Conservation (phyloP, 1,140 invertebrate species). For the Lasioglossum albipes region DNA sequence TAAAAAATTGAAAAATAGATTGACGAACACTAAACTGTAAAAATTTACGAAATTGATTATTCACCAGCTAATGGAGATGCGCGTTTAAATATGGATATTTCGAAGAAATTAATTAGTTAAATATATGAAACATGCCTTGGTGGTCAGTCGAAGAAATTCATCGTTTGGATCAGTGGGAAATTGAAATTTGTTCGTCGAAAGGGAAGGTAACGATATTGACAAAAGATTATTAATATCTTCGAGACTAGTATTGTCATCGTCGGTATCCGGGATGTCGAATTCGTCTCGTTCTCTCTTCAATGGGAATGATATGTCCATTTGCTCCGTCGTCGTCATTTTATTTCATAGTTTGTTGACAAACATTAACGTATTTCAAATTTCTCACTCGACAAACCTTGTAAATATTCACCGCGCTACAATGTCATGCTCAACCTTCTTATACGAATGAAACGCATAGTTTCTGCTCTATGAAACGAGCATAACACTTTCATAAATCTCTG, state of each 20-base stretch:
- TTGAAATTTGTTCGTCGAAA: slow-evolving; percentile 54
- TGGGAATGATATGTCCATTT: slow-evolving; percentile 48
- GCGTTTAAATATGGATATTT: background rate
- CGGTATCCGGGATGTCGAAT: slow-evolving; percentile 12
- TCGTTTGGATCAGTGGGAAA: slow-evolving; percentile 42
- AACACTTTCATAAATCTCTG: background rate
- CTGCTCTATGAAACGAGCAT: background rate
- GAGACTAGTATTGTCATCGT: slow-evolving; percentile 40
- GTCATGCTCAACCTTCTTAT: background rate
- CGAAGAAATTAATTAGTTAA: background rate
- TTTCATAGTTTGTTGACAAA: background rate
- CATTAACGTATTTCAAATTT: slow-evolving; percentile 19
- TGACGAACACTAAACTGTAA: slow-evolving; percentile 4
- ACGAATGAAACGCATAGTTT: background rate
- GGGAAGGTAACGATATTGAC: slow-evolving; percentile 57
- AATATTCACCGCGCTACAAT: slow-evolving; percentile 14
- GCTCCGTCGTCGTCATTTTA: slow-evolving; percentile 55
- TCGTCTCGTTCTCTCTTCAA: slow-evolving; percentile 60
- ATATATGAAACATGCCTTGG: slow-evolving; percentile 56
- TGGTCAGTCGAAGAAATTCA: slow-evolving; percentile 66
- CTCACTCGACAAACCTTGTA: background rate
- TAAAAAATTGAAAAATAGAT: background rate
- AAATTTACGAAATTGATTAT: background rate
- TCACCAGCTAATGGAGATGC: background rate
- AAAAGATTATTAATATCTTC: slow-evolving; percentile 52